Conservation (phyloP, 2,797 vertebrate species). For the Pterois miles region DNA sequence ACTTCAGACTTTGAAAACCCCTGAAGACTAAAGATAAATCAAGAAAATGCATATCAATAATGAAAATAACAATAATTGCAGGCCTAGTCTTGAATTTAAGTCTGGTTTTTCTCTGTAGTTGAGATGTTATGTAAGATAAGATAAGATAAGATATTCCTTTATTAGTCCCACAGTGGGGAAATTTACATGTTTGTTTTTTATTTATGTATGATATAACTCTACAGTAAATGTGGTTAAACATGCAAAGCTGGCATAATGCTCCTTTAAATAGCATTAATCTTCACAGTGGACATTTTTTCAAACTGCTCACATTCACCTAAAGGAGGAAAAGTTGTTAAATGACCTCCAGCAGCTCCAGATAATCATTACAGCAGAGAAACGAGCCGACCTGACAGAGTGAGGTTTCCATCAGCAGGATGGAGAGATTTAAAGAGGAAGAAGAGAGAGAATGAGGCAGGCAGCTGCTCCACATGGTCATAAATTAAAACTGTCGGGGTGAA, state of each 20-base stretch:
- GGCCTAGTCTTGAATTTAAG: too few relatives aligned
- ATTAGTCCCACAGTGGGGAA: too few relatives aligned
- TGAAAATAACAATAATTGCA: too few relatives aligned
- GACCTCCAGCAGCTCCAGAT: not conserved
- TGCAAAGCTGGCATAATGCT: not conserved
- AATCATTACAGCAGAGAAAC: conserved; percentile 25
- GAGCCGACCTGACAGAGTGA: conserved; percentile 3
- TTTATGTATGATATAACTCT: too few relatives aligned
- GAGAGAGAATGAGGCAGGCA: not conserved
- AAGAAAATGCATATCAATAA: not conserved
- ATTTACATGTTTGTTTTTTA: too few relatives aligned
- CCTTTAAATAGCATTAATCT: not conserved
- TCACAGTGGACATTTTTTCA: not conserved
- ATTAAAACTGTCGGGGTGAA: conserved; percentile 13
- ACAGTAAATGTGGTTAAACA: not conserved
- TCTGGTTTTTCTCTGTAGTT: not conserved
- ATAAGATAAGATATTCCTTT: too few relatives aligned
- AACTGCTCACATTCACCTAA: not conserved
- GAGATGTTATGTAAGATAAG: too few relatives aligned
- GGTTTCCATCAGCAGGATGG: conserved; percentile 18
- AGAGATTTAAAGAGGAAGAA: not conserved
- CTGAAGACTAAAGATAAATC: not conserved
- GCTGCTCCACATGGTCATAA: conserved; percentile 15
- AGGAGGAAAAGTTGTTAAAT: conserved; percentile 4
- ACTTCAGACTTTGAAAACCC: not conserved